These are phyloP conservation scores for Gymnorhina tibicen DNA, from an alignment of 2,113 vertebrate species.

Conservation along the genomic window DNA sequence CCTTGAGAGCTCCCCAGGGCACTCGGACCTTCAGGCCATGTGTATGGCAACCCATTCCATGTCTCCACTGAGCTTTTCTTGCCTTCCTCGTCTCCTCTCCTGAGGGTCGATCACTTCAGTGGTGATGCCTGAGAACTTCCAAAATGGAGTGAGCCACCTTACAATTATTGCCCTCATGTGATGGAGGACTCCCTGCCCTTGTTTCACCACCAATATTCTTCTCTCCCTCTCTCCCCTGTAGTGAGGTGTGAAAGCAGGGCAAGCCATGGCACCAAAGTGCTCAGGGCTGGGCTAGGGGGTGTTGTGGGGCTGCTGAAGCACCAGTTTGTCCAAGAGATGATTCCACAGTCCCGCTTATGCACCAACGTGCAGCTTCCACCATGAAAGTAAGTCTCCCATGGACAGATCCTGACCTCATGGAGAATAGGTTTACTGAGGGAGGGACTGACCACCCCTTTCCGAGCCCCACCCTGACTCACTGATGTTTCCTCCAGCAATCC, in stretches of 20 bases:
- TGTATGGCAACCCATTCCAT: not conserved
- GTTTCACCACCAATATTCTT: not conserved
- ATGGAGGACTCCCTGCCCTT: not conserved
- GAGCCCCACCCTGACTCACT: accelerated
- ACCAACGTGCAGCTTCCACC: not conserved
- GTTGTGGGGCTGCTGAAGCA: not conserved
- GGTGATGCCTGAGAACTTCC: not conserved
- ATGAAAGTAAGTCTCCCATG: not conserved
- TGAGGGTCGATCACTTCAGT: not conserved
- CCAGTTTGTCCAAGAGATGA: not conserved
- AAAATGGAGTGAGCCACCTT: not conserved
- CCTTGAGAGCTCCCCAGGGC: not conserved
- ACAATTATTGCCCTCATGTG: not conserved
- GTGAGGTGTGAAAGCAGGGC: accelerated
- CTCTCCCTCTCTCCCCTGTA: not conserved
- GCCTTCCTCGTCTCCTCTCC: not conserved
- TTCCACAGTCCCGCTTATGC: accelerated
- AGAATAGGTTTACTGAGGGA: not conserved
- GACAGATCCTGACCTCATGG: not conserved
- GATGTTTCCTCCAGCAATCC: not conserved
- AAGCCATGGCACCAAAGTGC: not conserved
- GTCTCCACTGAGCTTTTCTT: not conserved
- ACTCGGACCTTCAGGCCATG: not conserved
- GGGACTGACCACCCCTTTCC: not conserved
- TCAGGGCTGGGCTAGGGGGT: not conserved